Evolutionary conservation across 2,113 vertebrate genomes (phyloP), one percentile per base, ranked within the genome.

Genomic region (Ramphastos sulfuratus): DNA sequence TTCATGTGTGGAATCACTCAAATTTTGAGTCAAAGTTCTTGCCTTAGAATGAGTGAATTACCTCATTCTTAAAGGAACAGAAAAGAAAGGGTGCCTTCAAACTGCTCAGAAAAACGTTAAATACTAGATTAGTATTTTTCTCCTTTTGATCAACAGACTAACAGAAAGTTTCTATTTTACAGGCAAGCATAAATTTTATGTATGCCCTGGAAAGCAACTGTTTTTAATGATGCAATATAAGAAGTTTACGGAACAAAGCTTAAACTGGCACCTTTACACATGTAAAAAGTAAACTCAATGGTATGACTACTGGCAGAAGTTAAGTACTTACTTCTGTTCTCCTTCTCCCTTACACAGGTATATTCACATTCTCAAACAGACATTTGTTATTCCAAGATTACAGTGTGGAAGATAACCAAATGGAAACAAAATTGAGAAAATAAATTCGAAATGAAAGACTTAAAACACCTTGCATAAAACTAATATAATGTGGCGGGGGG

Each of bases 401-500:
- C 79, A 82, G 75, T 15, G 12, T 35, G 24, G 37, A 83, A 55
- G 23, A 52, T n/a, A 82, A n/a, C 8, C 44, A 74, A 65, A 31
- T 30, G 33, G 44, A 27, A 86, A 21, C 3, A 75, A 83, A 71
- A 89, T 0, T 12, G 10, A 65, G 19, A 60, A 15, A 78, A 87
- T 16, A 56, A 59, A 54, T 25, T 35, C 35, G 48, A 78, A 69
- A 52, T 14, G 42, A 30, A 76, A 24, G 3, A 44, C 16, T 44
- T 44, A 16, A 44, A 44, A 44, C 16, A 44, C 44, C 44, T 44
- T 44, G 44, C 9, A 15, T 15, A 55, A 65, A 74, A 6, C 25
- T 0, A 2, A 42, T 42, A 42, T 42, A 42, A 19, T 25, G 3
- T 13, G 5, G 12, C 6, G 44, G 15, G 42, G 42, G 42, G 10